Evolutionary conservation across 2,888 invertebrate species (phyloP).

Genomic region (Leptothorax acervorum): DNA sequence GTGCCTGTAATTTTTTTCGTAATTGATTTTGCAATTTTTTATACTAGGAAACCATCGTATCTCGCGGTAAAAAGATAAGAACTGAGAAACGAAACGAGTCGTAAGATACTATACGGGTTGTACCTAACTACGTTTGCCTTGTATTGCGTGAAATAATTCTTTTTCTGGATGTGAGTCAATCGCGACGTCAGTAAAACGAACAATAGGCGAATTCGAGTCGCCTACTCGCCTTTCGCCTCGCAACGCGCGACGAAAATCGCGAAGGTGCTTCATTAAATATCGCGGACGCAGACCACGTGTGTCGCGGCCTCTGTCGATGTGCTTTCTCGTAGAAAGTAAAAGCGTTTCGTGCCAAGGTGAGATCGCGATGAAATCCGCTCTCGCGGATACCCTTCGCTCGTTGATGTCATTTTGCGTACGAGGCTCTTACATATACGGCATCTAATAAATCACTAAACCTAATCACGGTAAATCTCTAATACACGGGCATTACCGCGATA

Average conservation of each 20-base stretch:
- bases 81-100: neutral
- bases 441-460: constrained; percentile 13
- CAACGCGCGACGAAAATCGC: constrained; percentile 43
- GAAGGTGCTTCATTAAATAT: constrained; percentile 41
- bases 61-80: neutral
- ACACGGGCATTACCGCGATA: neutral
- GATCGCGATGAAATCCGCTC: constrained; percentile 64
- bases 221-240: constrained; percentile 12
- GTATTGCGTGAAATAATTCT: too few species aligned
- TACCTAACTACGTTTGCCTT: neutral
- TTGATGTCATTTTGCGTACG: neutral
- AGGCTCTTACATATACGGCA: too few species aligned
- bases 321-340: constrained; percentile 79
- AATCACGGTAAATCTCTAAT: neutral
- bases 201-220: neutral
- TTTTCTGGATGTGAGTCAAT: neutral
- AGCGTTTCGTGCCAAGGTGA: constrained; percentile 76
- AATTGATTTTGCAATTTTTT: neutral
- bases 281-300: constrained; percentile 54
- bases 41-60: neutral
- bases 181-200: neutral
- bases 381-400: constrained; percentile 65
- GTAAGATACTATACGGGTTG: neutral
- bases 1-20: neutral
- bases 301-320: constrained; percentile 47